phyloP scores from a whole-genome alignment of 2,888 invertebrate genomes.

The Noctua comes region DNA sequence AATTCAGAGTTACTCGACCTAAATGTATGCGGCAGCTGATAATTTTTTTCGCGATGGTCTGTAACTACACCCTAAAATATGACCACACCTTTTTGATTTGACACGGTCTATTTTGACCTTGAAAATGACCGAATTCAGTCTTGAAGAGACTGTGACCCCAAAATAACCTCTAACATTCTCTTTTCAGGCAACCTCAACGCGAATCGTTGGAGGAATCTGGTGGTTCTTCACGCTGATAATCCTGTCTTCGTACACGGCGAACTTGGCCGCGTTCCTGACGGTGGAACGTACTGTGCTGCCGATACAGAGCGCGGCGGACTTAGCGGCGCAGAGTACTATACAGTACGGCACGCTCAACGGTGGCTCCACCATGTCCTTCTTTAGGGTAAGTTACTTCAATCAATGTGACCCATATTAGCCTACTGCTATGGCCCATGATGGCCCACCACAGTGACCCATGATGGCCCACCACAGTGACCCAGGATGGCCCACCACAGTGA shows the following conservation, averaged over 20 bases:
- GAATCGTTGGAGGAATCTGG: conserved; percentile 99
- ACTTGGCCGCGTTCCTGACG: conserved; percentile 99
- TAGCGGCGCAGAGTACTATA: conserved; percentile 98
- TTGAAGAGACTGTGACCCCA: neutral
- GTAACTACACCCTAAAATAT: no score
- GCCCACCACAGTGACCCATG: neutral
- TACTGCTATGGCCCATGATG: neutral
- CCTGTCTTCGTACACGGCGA: conserved; percentile 99
- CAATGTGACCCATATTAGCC: neutral
- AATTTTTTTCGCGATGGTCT: no score
- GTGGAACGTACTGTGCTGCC: conserved; percentile 99
- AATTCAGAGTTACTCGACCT: neutral
- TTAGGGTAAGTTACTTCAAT: conserved; percentile 91
- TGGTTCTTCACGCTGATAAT: conserved; percentile 99
- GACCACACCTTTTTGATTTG: no score
- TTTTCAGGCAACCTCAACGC: conserved; percentile 96
- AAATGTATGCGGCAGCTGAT: neutral
- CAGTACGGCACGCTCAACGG: conserved; percentile 98
- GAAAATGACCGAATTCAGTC: neutral
- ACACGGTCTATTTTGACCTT: neutral
- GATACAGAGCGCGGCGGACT: conserved; percentile 98
- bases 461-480: neutral
- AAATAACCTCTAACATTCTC: neutral
- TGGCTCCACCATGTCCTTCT: conserved; percentile 99
- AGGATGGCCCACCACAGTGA: neutral